Evolutionary conservation across 1,140 invertebrate species (phyloP), one percentile per base, ranked within the genome.

Genomic region (Nasonia vitripennis): DNA sequence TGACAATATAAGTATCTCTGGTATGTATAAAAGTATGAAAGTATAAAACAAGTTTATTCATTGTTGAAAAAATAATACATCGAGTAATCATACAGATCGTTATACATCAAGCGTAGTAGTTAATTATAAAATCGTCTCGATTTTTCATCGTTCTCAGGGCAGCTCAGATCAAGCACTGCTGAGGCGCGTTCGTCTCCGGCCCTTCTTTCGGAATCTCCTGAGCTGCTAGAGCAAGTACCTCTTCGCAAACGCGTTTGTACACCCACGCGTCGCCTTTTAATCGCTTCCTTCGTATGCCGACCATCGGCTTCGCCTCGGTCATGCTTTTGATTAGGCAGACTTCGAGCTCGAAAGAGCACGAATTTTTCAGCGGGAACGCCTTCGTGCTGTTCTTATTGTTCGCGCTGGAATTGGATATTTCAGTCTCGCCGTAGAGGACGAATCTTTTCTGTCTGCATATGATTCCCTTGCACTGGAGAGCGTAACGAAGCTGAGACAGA

Each of bases 211-310:
- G 55, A 2, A 62, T n/a, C 7, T 62, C 55, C 17, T 62, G 55
- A 1, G 55, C 55, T 2, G 55, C 95, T 82, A 96, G 91, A 68
- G 94, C 94, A 45, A 98, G 93, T 55, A 98, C 95, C 92, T 98
- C 95, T 92, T 98, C 97, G 89, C 97, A 97, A n/a, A 97, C 94
- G 85, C 95, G 95, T 91, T 98, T 98, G 90, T 98, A 98, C 82
- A 96, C 95, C 97, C 97, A 98, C 3, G 96, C 95, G 90, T 98
- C 96, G 3, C 97, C 97, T 90, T 96, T 96, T 1, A 98, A 94
- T 82, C 97, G 92, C 89, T 97, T 98, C 67, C 97, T 94, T 86
- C 95, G 93, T 48, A 98, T 96, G 27, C 96, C 97, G 51, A 97
- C 94, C 48, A 95, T 92, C 85, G 89, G 92, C 83, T 93, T 91